phyloP scores from a whole-genome alignment of 1,140 invertebrate species.

The Drosophila sechellia region DNA sequence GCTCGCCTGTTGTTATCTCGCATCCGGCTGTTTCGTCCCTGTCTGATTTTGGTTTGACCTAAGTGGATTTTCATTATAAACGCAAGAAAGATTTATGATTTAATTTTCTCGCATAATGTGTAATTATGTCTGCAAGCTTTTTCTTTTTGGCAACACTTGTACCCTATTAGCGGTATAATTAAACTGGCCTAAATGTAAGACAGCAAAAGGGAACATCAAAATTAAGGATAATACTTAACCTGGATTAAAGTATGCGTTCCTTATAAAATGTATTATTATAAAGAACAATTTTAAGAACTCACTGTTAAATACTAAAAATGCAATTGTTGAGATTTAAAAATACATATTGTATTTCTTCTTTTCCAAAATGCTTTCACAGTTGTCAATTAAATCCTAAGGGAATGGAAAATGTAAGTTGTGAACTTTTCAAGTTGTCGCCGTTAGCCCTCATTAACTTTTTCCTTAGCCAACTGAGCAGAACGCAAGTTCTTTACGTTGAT shows the following conservation, averaged over 20 bases:
- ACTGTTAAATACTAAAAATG: no score
- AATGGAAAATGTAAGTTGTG: not conserved
- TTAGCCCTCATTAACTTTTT: slow-evolving; percentile 58
- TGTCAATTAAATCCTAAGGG: slow-evolving; percentile 7
- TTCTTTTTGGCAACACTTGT: slow-evolving; percentile 26
- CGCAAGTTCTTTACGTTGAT: not conserved
- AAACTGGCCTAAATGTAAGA: not conserved
- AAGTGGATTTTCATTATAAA: slow-evolving; percentile 68
- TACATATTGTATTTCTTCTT: not conserved
- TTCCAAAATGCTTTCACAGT: not conserved
- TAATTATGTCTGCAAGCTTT: slow-evolving; percentile 16
- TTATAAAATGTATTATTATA: no score
- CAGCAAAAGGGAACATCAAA: not conserved
- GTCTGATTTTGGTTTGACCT: slow-evolving; percentile 19
- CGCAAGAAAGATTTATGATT: slow-evolving; percentile 65
- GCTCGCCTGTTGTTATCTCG: slow-evolving; percentile 35
- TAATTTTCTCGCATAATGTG: slow-evolving; percentile 40
- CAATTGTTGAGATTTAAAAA: not conserved
- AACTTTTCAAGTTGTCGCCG: slow-evolving; percentile 45
- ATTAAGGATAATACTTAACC: no score
- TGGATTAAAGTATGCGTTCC: not conserved
- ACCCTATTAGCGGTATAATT: not conserved
- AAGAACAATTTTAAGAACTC: no score
- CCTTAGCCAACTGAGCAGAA: slow-evolving; percentile 3
- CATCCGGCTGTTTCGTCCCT: slow-evolving; percentile 6